Evolutionary conservation across 1,140 invertebrate genomes (phyloP).

Genomic region (Coenobita brevimanus): DNA sequence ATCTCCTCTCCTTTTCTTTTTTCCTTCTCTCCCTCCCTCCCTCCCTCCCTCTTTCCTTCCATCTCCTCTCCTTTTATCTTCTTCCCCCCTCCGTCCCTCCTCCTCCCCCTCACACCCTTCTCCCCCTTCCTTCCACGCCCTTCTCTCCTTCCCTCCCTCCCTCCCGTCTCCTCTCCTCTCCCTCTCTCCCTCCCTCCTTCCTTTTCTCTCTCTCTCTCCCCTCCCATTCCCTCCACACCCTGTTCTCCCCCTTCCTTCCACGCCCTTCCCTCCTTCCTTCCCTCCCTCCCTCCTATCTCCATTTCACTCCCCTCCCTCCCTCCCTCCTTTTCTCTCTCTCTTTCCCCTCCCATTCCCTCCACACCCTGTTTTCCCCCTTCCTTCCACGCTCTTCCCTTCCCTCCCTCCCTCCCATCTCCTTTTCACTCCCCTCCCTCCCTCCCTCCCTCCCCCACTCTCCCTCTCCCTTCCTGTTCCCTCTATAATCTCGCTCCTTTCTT

Average conservation of each 20-base stretch:
- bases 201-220: neutral
- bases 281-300: neutral
- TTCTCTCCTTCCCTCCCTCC: neutral
- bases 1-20: neutral
- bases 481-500: neutral
- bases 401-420: neutral
- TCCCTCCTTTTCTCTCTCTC: neutral
- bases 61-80: no score
- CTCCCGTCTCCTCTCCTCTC: neutral
- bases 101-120: neutral
- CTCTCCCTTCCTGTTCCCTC: neutral
- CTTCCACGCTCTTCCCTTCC: neutral
- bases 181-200: neutral
- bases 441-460: neutral
- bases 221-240: neutral
- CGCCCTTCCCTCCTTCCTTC: neutral
- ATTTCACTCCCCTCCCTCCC: neutral
- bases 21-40: neutral
- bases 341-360: neutral
- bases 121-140: neutral
- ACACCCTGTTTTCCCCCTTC: neutral
- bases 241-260: neutral
- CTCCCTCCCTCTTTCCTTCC: neutral
- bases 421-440: neutral
- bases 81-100: no score